phyloP scores from a whole-genome alignment of 2,113 vertebrate genomes.

The Damaliscus lunatus region DNA sequence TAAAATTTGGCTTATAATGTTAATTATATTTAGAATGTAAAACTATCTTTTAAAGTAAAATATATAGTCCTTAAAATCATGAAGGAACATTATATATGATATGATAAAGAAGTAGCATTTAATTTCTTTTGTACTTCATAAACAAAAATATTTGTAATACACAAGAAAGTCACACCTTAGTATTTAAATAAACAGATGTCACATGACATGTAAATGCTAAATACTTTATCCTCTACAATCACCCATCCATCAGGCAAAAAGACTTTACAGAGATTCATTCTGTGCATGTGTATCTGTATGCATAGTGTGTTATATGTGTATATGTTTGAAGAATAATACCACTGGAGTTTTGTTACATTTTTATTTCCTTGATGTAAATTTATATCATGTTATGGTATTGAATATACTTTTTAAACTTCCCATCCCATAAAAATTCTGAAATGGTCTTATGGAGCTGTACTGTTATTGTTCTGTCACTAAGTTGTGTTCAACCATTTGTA shows the following conservation, averaged over 20 bases:
- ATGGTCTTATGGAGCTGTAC: background rate
- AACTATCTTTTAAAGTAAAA: background rate
- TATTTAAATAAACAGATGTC: background rate
- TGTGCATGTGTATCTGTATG: background rate
- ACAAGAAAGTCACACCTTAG: background rate
- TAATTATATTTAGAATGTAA: background rate
- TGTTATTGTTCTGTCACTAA: background rate
- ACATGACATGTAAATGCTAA: background rate
- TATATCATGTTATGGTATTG: background rate
- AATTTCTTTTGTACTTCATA: background rate
- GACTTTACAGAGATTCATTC: background rate
- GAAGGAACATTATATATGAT: background rate
- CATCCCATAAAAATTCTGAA: background rate
- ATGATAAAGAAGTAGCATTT: background rate
- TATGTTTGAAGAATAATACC: background rate
- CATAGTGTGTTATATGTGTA: background rate
- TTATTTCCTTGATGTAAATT: background rate
- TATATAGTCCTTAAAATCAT: background rate
- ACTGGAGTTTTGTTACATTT: background rate
- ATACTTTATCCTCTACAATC: background rate
- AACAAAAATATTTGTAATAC: background rate
- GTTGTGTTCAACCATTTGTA: background rate
- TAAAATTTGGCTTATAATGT: background rate
- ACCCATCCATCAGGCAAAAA: background rate
- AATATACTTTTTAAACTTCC: background rate